phyloP scores from a whole-genome alignment of 2,888 invertebrate genomes.

The Hyposoter didymator region DNA sequence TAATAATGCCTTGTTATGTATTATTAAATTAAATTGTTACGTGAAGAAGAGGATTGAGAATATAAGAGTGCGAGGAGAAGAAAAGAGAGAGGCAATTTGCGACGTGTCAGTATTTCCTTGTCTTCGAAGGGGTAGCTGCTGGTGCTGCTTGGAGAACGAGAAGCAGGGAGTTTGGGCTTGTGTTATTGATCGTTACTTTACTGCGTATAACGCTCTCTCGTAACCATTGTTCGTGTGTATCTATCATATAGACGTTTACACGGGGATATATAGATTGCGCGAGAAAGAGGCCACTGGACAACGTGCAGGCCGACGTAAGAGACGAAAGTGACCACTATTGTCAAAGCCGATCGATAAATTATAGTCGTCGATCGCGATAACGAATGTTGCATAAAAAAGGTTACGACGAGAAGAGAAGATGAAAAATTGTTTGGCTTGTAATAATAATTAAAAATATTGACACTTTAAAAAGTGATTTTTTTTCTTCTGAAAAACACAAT shows the following conservation, averaged over 20 bases:
- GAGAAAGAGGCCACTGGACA: slow-evolving; percentile 44
- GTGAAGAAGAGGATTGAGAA: background rate
- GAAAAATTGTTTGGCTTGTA: background rate
- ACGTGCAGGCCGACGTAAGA: slow-evolving; percentile 2
- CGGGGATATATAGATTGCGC: slow-evolving; percentile 3
- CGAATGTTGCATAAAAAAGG: background rate
- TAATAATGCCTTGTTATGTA: background rate
- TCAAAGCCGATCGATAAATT: slow-evolving; percentile 27
- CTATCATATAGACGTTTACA: background rate
- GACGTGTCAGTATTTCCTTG: slow-evolving; percentile 16
- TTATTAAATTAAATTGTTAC: slow-evolving; percentile 17
- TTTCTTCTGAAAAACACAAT: too few species aligned
- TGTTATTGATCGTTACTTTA: slow-evolving; percentile 75
- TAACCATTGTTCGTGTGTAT: slow-evolving; percentile 36
- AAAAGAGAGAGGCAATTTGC: slow-evolving; percentile 6
- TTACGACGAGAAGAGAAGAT: background rate
- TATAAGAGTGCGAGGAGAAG: background rate
- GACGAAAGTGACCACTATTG: background rate
- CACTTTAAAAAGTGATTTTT: background rate
- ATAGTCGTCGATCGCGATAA: background rate
- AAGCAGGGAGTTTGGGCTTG: slow-evolving; percentile 62
- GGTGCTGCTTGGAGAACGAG: slow-evolving; percentile 10
- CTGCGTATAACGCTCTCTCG: slow-evolving; percentile 59
- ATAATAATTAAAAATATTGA: background rate
- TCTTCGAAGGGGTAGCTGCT: slow-evolving; percentile 22